Evolutionary conservation across 2,113 vertebrate genomes (phyloP), one percentile per base, ranked within the genome.

Genomic region (Percopsis transmontana): DNA sequence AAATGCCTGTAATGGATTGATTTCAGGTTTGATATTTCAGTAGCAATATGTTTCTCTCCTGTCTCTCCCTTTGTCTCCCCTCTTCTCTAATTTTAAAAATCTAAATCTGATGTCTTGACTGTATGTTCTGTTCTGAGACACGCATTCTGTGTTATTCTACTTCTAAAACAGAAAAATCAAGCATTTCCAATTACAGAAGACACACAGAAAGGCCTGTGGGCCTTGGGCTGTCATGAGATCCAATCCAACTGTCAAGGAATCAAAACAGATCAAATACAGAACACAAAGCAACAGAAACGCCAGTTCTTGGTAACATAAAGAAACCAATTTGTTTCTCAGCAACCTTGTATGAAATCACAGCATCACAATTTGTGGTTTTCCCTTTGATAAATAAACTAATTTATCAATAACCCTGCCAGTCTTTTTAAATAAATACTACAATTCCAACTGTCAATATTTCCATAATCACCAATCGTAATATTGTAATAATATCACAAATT

Each of bases 201-300:
- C 77, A 79, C 75, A 74, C 71, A 62, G 20, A 40, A 58, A 60
- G 72, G 59, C 71, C 73, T 1, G 13, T 63, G 51, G 58, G 62
- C 76, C 55, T 63, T 1, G 33, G 80, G 79, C 83, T 83, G 85
- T 83, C 88, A 76, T 79, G 67, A 40, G 6, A 50, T 71, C 70
- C 81, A 74, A 73, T 83, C 76, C 72, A 44, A 20, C 78, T 83
- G 83, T 84, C 83, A 85, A 66, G 38, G 61, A 83, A 75, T 88
- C 74, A 74, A 73, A 85, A 83, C 65, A 76, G 75, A 89, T 89
- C 85, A 88, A 87, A 89, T 67, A 63, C 75, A 81, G 62, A 71
- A 57, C 58, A 75, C 40, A 79, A 78, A 75, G 72, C 33, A 45
- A 1, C 20, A 50, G 59, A 53, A 57, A 62, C 57, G 42, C 10